Conservation (phyloP, 2,797 vertebrate genomes). For the Notoglanidium macrostoma region DNA sequence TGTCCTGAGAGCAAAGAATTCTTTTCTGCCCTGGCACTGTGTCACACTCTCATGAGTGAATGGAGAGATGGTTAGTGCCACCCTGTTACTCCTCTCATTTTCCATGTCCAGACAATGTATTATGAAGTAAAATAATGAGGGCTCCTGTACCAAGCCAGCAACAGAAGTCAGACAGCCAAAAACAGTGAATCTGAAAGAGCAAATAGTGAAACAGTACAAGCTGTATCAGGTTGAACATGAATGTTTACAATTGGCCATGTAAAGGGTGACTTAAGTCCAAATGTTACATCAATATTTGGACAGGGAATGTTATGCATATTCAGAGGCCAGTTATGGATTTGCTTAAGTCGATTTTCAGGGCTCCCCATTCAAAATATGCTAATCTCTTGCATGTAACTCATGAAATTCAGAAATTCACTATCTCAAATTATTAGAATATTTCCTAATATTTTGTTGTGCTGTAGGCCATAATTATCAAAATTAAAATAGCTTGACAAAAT, state of each 20-base stretch:
- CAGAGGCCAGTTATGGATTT: neutral
- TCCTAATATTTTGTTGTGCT: too few relatives aligned
- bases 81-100: neutral
- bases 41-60: slow-evolving; percentile 90
- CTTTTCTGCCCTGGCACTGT: slow-evolving; percentile 84
- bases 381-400: neutral
- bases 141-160: neutral
- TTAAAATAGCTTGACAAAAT: too few relatives aligned
- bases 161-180: neutral
- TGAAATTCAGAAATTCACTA: too few relatives aligned
- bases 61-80: slow-evolving; percentile 76
- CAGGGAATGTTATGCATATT: neutral
- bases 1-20: slow-evolving; percentile 77
- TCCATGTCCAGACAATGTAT: neutral
- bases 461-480: too few relatives aligned
- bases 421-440: too few relatives aligned
- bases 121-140: neutral
- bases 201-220: neutral
- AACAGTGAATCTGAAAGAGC: neutral
- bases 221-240: neutral
- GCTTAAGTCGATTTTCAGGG: neutral
- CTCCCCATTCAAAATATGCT: neutral
- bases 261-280: neutral
- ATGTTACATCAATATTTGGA: neutral
- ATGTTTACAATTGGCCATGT: neutral